Evolutionary conservation across 1,140 invertebrate species (phyloP).

Genomic region (Caenorhabditis briggsae): DNA sequence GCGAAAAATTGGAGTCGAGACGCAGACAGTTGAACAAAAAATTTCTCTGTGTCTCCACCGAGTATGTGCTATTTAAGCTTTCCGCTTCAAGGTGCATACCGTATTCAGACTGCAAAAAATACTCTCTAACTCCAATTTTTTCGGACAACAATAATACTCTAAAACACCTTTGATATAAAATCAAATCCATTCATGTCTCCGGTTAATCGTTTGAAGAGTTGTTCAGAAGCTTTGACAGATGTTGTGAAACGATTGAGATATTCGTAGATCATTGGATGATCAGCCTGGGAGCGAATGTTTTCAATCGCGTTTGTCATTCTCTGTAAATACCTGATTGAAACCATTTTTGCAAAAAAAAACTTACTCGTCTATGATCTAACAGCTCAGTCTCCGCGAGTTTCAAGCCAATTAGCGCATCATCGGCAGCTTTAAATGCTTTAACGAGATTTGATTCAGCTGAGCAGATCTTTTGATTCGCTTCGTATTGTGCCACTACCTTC

Average conservation of each 20-base stretch:
- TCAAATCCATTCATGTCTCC: neutral
- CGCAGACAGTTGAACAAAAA: too few relatives aligned
- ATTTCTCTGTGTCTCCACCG: too few relatives aligned
- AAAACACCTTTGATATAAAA: neutral
- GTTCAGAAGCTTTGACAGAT: neutral
- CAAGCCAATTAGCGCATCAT: neutral
- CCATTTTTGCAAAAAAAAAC: neutral
- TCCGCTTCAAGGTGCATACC: too few relatives aligned
- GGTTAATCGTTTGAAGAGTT: neutral
- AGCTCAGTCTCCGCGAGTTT: neutral
- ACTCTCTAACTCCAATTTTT: too few relatives aligned
- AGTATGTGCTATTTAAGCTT: too few relatives aligned
- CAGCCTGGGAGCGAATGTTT: neutral
- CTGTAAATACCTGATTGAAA: neutral
- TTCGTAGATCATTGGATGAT: constrained; percentile 13
- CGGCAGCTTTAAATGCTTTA: constrained; percentile 3
- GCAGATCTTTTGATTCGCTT: neutral
- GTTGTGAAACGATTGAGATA: neutral
- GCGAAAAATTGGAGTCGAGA: too few relatives aligned
- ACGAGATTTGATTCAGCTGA: neutral
- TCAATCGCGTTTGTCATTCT: constrained; percentile 25
- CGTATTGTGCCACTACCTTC: constrained; percentile 13
- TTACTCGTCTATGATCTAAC: neutral
- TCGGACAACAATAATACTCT: too few relatives aligned
- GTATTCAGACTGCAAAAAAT: too few relatives aligned